Base-by-base conservation (phyloP, 2,888 invertebrate genomes). In the Lithosia quadra region DNA sequence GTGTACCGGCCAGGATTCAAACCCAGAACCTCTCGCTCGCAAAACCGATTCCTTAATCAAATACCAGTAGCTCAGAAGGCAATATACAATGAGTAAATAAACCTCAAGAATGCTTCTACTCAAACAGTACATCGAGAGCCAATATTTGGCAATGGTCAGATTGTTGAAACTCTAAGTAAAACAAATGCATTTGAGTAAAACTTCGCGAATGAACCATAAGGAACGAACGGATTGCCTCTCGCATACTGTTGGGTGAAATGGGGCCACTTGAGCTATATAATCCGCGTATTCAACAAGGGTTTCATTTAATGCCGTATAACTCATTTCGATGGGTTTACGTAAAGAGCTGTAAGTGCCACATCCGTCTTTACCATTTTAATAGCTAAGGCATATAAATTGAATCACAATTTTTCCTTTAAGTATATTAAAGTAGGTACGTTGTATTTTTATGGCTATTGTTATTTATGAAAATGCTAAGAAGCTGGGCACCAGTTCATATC, bases 271-370 rank as follows among this genome's bases (percentile, higher is more conserved):
- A 49, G 49, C 49, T 49, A 49, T 49, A 49, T 49, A 49, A 49
- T 49, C 49, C 49, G 49, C 49, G 49, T 49, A 9, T 49, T 49
- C 49, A 49, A 49, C 49, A 49, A 49, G 49, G 49, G 49, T 49
- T 49, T 49, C 49, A 49, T 49, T 49, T 49, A 49, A 49, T 49
- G 49, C 18, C 49, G 49, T 49, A 49, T 49, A 49, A 49, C 49
- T 49, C 49, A 49, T 49, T 49, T 49, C 49, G 9, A 49, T 49
- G 49, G 49, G 56, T 56, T 24, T 56, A 28, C 24, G 13, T 13
- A 56, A 56, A 56, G 24, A 56, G 24, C 56, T 24, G n/a, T 56
- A 56, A 56, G 56, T 33, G 58, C 58, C 49, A 62, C 36, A 13
- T 22, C 53, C 2, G 11, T 49, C 33, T 63, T 60, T 36, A 33